Conservation (phyloP, 2,888 invertebrate genomes). For the Tachystola acroxantha region DNA sequence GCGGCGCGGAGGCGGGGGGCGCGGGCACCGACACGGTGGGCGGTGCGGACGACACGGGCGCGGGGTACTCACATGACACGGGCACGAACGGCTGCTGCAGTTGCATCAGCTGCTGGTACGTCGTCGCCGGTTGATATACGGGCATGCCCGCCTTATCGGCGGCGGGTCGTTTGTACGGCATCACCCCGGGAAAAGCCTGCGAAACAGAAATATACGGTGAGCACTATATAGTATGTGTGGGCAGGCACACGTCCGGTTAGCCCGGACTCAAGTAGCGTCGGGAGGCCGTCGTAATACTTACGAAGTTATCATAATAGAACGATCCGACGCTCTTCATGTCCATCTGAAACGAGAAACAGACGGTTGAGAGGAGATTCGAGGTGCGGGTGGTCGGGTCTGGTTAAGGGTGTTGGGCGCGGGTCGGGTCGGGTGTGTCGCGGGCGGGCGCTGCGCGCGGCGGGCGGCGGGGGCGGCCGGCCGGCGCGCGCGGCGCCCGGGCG, state of each 20-base stretch:
- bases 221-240: constrained; percentile 12
- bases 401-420: too few species aligned
- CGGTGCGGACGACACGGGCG: constrained; percentile 82
- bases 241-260: neutral
- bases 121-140: constrained; percentile 95
- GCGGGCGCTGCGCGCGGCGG: constrained; percentile 43
- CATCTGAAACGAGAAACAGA: constrained; percentile 88
- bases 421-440: constrained; percentile 34
- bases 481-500: constrained; percentile 38
- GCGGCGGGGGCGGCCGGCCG: constrained; percentile 38
- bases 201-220: too few species aligned
- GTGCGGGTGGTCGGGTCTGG: constrained; percentile 20
- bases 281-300: constrained; percentile 80
- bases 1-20: constrained; percentile 31
- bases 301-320: constrained; percentile 97
- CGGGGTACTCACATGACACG: constrained; percentile 98
- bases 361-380: constrained; percentile 56
- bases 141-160: constrained; percentile 98
- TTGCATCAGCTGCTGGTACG: constrained; percentile 97
- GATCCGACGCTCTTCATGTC: constrained; percentile 97
- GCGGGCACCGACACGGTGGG: constrained; percentile 59
- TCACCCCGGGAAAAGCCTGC: constrained; percentile 96
- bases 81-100: constrained; percentile 97
- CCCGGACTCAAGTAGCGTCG: neutral
- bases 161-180: constrained; percentile 97